Percentiles rank a stretch among this genome's conserved stretches.
Evolutionary conservation across 2,113 vertebrate species (phyloP).

Genomic region (Anarhynchus alexandrinus): DNA sequence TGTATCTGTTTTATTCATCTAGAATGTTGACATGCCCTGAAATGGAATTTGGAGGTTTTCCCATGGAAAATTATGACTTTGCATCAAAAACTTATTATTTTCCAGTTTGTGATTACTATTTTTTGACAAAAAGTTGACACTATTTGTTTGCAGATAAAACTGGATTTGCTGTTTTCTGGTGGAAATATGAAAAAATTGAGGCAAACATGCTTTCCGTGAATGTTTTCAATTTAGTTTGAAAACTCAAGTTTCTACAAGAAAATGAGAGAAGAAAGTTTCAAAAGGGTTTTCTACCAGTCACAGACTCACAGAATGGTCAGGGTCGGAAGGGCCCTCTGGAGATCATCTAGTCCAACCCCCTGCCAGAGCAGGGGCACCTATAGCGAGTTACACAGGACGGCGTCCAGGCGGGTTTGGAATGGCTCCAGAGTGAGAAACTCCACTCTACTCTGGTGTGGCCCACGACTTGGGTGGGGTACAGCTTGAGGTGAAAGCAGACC

Average conservation of each 20-base stretch:
- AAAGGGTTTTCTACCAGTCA: background rate
- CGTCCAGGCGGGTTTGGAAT: no score
- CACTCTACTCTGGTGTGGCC: background rate
- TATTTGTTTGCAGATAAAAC: background rate
- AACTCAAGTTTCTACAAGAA: background rate
- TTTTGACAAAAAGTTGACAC: background rate
- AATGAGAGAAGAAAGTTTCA: background rate
- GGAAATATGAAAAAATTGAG: background rate
- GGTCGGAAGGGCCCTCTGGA: no score
- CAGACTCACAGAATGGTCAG: no score
- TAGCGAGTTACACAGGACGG: no score
- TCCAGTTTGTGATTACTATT: background rate
- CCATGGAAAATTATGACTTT: constrained; percentile 26
- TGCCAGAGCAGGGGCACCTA: no score
- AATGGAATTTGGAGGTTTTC: constrained; percentile 48
- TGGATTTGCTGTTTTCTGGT: background rate
- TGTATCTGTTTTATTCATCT: background rate
- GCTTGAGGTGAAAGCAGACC: background rate
- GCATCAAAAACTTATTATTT: constrained; percentile 20
- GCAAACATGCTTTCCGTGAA: background rate
- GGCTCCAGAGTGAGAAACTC: no score
- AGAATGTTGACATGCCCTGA: background rate
- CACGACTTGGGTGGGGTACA: background rate
- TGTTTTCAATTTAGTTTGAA: constrained; percentile 18
- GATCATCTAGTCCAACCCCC: no score